Conservation (phyloP, 2,888 invertebrate species). For the Spatulosminthurus flaviceps region DNA sequence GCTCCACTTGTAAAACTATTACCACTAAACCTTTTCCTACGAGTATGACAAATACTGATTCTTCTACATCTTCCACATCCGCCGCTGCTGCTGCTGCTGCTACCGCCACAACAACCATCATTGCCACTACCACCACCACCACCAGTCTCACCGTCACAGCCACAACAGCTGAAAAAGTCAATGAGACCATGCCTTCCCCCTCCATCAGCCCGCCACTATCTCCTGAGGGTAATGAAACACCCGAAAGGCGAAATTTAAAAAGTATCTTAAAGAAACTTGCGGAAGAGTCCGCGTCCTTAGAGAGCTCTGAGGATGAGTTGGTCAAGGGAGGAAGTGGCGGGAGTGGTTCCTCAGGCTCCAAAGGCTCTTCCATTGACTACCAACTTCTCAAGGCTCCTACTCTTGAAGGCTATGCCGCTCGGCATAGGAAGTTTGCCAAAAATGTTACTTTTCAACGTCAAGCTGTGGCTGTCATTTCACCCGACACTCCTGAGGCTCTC, state of each 20-base stretch:
- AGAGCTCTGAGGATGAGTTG: slow-evolving; percentile 38
- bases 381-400: slow-evolving; percentile 83
- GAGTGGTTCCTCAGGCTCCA: slow-evolving; percentile 5
- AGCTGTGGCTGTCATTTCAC: slow-evolving; percentile 77
- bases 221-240: slow-evolving; percentile 82
- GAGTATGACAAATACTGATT: background rate
- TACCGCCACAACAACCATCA: background rate
- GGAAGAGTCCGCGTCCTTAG: slow-evolving; percentile 66
- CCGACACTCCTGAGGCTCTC: slow-evolving; percentile 72
- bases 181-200: background rate
- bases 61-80: slow-evolving; percentile 28
- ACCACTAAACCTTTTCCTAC: slow-evolving; percentile 1
- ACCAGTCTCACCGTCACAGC: background rate
- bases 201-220: slow-evolving; percentile 63
- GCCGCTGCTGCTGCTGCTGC: slow-evolving; percentile 37
- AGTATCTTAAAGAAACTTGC: slow-evolving; percentile 86
- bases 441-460: slow-evolving; percentile 88
- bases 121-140: background rate
- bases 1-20: background rate
- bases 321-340: slow-evolving; percentile 15
- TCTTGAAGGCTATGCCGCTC: slow-evolving; percentile 86
- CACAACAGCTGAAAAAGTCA: slow-evolving; percentile 18
- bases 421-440: slow-evolving; percentile 83
- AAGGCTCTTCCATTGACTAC: slow-evolving; percentile 66
- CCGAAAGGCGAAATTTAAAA: slow-evolving; percentile 82